Base-by-base conservation (phyloP, 1,140 invertebrate species). In the Papilio dardanus region DNA sequence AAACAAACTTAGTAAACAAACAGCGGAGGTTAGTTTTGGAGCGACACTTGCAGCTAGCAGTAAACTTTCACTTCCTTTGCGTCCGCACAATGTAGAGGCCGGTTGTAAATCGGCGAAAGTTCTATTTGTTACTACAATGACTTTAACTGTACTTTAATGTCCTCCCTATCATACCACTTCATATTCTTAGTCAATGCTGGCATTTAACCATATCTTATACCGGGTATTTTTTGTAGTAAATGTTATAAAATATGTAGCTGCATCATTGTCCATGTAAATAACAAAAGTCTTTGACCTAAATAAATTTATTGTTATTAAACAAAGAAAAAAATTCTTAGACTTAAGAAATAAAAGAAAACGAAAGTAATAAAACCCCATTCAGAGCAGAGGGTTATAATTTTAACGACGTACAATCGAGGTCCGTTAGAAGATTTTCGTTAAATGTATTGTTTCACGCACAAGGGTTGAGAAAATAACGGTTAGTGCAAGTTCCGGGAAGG, bases 61-160 rank as follows among this genome's bases (percentile, higher is more conserved):
- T 30, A 35, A 67, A 67, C 65, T 67, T 67, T 67, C 65, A 67
- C 65, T 67, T 35, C 30, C 65, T 67, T 19, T 12, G 65, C n/a
- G 65, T 66, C 31, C 30, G 30, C 8, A 67, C 30, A 67, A n/a
- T 35, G 16, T n/a, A 35, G 31, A 3, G 31, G 62, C 62, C 21
- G 30, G 65, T 67, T 35, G 8, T 35, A 19, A 31, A 67, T 16
- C 28, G 33, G 30, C 33, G 30, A 67, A 67, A 67, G 65, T 35
- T 67, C 65, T 67, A 67, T 67, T 35, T 67, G 33, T 67, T 35
- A 67, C 65, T 67, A 67, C 65, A 67, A 62, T 62, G 54, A 62
- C 10, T 21, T 62, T 62, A 62, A 62, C 54, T 62, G 54, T 62
- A 62, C 54, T 62, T 62, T 14, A 12, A 58, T 58, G 10, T 58